Evolutionary conservation across 2,888 invertebrate genomes (phyloP), one percentile per base, ranked within the genome.

Genomic region (Vanessa cardui): DNA sequence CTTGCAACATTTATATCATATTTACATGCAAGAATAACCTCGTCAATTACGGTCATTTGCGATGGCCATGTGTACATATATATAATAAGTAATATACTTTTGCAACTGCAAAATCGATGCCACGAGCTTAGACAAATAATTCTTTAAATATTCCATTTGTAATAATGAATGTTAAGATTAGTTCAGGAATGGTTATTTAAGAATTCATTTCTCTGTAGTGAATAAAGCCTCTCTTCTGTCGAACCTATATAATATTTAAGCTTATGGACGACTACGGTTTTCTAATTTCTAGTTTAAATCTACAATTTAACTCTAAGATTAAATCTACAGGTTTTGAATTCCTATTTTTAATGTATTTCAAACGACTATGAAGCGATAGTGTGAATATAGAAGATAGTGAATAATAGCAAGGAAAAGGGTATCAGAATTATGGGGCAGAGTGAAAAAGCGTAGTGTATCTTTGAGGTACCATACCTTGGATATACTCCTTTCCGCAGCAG

Each of bases 381-480:
- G 70, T 64, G 64, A 59, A 50, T 66, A 45, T 21, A 64, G 45
- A 66, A 68, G 31, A 62, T 54, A 45, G 70, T 60, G 49, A 66
- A 39, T 65, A 54, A 18, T 18, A 72, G 73, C 69, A 45, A 72
- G 65, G 64, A 65, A 56, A 68, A 66, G 72, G 64, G 58, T 63
- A 64, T 47, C 44, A 47, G 67, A 66, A 68, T 49, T 68, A 69
- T 70, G 73, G 70, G 64, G 71, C 68, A 64, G 46, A 47, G 61
- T 71, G 64, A 72, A 80, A 77, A 82, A 84, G 83, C 83, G 82
- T 78, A 80, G 78, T 76, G 79, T 78, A 77, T 76, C 74, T 77
- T 71, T 77, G 67, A 73, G 47, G 76, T 80, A 81, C 78, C 80
- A 73, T 89, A 89, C 88, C 89, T 88, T 77, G 74, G 73, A 58